Percentiles rank a stretch among this genome's conserved stretches.
phyloP scores from a whole-genome alignment of 2,888 invertebrate species.

The Dione vanillae region DNA sequence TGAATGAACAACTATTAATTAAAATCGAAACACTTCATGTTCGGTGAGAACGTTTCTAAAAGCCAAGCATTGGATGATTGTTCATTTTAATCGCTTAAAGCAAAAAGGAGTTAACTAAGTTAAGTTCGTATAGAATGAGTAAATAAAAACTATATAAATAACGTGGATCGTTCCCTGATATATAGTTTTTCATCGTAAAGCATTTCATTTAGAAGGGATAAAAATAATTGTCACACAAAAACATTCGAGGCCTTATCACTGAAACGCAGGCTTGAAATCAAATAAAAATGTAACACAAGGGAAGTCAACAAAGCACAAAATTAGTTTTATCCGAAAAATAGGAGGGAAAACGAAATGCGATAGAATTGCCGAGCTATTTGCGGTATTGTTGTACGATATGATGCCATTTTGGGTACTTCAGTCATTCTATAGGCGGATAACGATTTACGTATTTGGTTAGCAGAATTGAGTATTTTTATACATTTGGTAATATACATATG shows the following conservation, averaged over 20 bases:
- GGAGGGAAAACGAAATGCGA: constrained; percentile 63
- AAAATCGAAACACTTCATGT: constrained; percentile 15
- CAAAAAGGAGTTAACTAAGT: background rate
- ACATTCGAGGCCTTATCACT: constrained; percentile 45
- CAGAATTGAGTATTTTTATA: background rate
- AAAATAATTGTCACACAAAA: constrained; percentile 19
- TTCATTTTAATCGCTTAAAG: constrained; percentile 1
- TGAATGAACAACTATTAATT: constrained; percentile 3
- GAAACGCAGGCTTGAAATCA: constrained; percentile 55
- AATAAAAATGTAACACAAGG: constrained; percentile 72
- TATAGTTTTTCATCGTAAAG: background rate
- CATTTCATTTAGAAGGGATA: background rate
- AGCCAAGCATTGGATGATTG: background rate
- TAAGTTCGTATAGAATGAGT: background rate
- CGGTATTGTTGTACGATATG: constrained; percentile 44
- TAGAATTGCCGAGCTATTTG: constrained; percentile 49
- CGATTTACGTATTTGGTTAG: constrained; percentile 6
- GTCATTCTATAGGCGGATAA: constrained; percentile 1
- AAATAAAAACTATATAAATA: no score
- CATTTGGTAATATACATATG: no score
- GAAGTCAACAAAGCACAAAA: constrained; percentile 80
- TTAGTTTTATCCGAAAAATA: constrained; percentile 78
- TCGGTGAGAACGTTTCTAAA: constrained; percentile 1
- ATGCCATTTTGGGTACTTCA: constrained; percentile 32
- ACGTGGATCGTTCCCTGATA: background rate